These are phyloP conservation scores for Desmodus rotundus DNA, from an alignment of 2,113 vertebrate genomes.

Conservation along the genomic window DNA sequence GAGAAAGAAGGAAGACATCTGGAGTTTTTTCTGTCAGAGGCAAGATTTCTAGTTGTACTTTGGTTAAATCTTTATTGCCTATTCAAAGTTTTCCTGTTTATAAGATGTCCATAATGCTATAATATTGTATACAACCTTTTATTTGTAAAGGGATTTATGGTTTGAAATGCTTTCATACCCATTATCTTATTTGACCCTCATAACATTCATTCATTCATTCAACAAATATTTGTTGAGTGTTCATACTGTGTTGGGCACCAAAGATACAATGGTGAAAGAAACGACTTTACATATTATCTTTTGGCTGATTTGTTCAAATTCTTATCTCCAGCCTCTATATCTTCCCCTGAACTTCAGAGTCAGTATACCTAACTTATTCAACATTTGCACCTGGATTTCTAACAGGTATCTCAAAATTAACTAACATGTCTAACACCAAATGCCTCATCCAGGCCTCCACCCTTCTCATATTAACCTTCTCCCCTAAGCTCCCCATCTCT, in stretches of 20 bases:
- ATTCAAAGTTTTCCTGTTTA: constrained; percentile 39
- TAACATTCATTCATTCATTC: background rate
- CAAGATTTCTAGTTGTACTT: constrained; percentile 45
- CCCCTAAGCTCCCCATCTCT: background rate
- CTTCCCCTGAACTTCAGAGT: background rate
- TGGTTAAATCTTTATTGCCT: background rate
- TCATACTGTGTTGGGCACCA: background rate
- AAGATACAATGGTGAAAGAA: background rate
- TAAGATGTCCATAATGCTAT: background rate
- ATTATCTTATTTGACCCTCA: background rate
- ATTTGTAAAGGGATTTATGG: background rate
- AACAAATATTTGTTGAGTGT: constrained; percentile 2
- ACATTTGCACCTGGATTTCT: background rate
- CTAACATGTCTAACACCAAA: background rate
- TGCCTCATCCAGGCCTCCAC: background rate
- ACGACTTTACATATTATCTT: constrained; percentile 2
- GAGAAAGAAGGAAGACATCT: constrained; percentile 7
- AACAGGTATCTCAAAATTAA: background rate
- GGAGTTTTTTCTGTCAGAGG: constrained; percentile 37
- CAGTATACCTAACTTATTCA: background rate
- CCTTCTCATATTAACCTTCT: background rate
- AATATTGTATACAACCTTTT: background rate
- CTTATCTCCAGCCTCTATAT: background rate
- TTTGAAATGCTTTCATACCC: background rate
- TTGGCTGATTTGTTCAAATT: background rate